These are phyloP conservation scores for Axinella damicornis DNA, from an alignment of 37 sponge, comb jelly and placozoan species.

Conservation along the genomic window DNA sequence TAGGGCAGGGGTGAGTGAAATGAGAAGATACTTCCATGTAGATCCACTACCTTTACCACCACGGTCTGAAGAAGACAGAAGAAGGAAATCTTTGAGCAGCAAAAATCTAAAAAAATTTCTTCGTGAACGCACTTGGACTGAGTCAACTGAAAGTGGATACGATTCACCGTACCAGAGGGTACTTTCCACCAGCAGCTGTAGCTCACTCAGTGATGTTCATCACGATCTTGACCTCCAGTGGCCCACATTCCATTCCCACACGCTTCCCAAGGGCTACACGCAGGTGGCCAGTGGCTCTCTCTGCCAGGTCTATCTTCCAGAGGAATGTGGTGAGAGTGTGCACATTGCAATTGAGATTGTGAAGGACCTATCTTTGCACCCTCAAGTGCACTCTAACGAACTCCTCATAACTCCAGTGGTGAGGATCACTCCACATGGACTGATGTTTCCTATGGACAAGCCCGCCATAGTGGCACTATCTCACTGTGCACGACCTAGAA, in stretches of 20 bases:
- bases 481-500: constrained; percentile 25
- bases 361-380: constrained; percentile 50
- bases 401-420: constrained; percentile 60
- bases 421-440: constrained; percentile 49
- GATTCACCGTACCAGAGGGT: not conserved
- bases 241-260: not conserved
- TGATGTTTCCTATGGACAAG: constrained; percentile 27
- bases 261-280: constrained; percentile 18
- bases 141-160: constrained; percentile 43
- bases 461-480: constrained; percentile 60
- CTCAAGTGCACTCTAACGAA: constrained; percentile 26
- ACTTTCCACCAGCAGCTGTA: constrained; percentile 12
- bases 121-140: not conserved
- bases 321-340: not conserved
- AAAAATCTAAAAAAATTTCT: not conserved
- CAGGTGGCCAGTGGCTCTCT: not conserved
- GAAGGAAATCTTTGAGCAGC: not conserved
- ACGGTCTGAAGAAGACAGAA: not conserved
- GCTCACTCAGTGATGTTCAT: not conserved
- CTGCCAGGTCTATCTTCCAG: constrained; percentile 37
- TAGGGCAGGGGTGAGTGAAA: constrained; percentile 38
- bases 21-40: constrained; percentile 30
- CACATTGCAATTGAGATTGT: constrained; percentile 7
- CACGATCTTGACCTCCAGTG: not conserved
- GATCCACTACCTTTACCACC: constrained; percentile 17